Conservation (phyloP, 2,797 vertebrate species). For the Coendou prehensilis region DNA sequence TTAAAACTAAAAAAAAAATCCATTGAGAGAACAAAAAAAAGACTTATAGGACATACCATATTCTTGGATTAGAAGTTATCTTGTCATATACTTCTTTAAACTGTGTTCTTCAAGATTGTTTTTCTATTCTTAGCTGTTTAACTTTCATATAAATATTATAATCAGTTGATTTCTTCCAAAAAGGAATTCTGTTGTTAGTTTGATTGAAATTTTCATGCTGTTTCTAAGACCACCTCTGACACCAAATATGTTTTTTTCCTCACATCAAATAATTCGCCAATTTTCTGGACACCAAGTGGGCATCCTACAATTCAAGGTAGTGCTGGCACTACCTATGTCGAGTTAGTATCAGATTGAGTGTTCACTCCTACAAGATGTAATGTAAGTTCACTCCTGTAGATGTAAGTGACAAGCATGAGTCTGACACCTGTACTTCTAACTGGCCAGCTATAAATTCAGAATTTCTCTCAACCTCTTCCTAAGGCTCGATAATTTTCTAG, state of each 20-base stretch:
- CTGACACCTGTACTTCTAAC: not conserved
- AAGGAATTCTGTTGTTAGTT: not conserved
- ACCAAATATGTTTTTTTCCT: not conserved
- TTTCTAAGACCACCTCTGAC: not conserved
- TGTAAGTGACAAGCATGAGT: not conserved
- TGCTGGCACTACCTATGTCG: not conserved
- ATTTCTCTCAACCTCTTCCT: not conserved
- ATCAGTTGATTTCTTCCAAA: not conserved
- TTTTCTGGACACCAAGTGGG: not conserved
- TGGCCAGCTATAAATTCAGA: not conserved
- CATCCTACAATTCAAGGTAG: not conserved
- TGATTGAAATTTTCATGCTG: not conserved
- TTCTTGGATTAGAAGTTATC: not conserved
- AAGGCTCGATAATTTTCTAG: not conserved
- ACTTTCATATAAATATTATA: not conserved
- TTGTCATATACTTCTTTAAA: not conserved
- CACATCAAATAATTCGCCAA: not conserved
- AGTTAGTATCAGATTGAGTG: not conserved
- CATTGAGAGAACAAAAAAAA: not conserved
- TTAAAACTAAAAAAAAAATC: not conserved
- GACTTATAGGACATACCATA: not conserved
- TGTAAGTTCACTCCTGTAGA: not conserved
- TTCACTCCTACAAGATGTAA: not conserved
- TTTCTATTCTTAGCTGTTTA: not conserved
- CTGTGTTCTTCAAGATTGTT: not conserved